These are phyloP conservation scores for Otocyon megalotis DNA, from an alignment of 2,113 vertebrate genomes.

Conservation along the genomic window DNA sequence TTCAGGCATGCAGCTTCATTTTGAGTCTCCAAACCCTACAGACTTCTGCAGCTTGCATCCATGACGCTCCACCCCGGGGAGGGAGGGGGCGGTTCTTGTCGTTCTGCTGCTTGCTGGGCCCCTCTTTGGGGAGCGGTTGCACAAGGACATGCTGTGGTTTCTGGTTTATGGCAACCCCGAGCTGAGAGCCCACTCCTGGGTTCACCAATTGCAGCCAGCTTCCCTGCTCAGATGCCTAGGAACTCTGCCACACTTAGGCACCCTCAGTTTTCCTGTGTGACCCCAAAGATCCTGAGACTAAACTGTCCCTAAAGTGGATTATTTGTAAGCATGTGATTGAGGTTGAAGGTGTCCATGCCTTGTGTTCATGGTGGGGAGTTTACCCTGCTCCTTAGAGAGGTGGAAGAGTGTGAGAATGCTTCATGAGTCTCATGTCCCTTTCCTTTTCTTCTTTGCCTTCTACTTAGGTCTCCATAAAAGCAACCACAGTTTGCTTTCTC, in stretches of 20 bases:
- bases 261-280: not conserved
- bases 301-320: not conserved
- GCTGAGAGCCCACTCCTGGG: not conserved
- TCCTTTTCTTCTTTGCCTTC: conserved; percentile 1
- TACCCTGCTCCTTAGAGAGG: not conserved
- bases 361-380: not conserved
- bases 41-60: not conserved
- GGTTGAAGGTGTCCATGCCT: not conserved
- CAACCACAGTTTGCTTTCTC: not conserved
- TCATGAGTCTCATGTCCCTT: not conserved
- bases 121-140: not conserved
- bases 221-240: not conserved
- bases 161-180: not conserved
- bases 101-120: not conserved
- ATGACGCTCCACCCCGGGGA: not conserved
- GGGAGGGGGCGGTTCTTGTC: not conserved
- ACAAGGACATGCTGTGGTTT: not conserved
- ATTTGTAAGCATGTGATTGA: not conserved
- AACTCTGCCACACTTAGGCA: not conserved
- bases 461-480: not conserved
- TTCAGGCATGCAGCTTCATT: not conserved
- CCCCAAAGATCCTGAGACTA: not conserved
- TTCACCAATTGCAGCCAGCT: not conserved
- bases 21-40: not conserved
- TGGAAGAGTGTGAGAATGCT: not conserved